Conservation (phyloP, 2,113 vertebrate genomes). For the Bubo scandiacus region DNA sequence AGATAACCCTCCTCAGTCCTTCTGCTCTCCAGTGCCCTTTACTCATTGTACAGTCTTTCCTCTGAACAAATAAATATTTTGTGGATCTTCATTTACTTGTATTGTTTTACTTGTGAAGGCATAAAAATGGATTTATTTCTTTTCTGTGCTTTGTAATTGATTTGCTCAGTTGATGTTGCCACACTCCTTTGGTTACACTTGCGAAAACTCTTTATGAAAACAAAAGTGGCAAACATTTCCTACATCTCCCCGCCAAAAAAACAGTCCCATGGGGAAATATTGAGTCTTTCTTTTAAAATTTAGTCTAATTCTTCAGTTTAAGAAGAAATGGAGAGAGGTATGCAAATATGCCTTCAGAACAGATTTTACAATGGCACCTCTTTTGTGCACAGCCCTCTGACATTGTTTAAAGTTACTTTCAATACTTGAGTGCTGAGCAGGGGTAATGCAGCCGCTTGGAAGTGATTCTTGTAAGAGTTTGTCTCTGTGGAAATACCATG, state of each 20-base stretch:
- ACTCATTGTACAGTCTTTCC: background rate
- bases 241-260: background rate
- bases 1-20: background rate
- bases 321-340: background rate
- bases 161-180: background rate
- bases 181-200: background rate
- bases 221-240: background rate
- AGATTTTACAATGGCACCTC: background rate
- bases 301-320: background rate
- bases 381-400: background rate
- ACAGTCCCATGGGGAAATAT: background rate
- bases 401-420: background rate
- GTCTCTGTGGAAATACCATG: background rate
- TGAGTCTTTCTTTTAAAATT: background rate
- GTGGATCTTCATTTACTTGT: background rate
- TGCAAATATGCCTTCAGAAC: background rate
- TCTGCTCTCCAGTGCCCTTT: background rate
- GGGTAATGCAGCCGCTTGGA: background rate
- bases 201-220: background rate
- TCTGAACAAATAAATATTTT: background rate
- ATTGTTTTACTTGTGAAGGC: background rate
- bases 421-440: background rate
- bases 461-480: background rate
- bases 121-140: background rate
- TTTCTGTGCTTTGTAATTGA: background rate